Evolutionary conservation across 2,113 vertebrate species (phyloP), one percentile per base, ranked within the genome.

Genomic region (Melanerpes aurifrons): DNA sequence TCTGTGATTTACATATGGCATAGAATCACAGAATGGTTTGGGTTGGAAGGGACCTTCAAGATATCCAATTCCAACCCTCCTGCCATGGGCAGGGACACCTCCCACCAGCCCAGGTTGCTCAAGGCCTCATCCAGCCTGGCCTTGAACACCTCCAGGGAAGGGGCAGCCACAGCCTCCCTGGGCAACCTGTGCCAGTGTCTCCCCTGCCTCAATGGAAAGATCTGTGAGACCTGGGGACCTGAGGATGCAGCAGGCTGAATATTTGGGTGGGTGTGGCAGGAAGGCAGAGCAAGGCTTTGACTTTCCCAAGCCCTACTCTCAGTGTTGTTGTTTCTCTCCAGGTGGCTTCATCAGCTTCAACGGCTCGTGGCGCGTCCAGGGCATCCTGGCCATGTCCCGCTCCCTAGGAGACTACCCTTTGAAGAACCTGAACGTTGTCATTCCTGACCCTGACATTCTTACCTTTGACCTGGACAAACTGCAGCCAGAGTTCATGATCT

Each of bases 291-390:
- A 62, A 17, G 14, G 56, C 59, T 93, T 70, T 32, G 43, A 59
- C 31, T 68, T 10, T 4, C 8, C 22, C 7, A 66, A 37, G 89
- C 48, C n/a, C 61, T 10, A 45, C 7, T n/a, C 1, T 40, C 12
- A 69, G 76, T 50, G 3, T 83, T 37, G 88, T 58, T 97, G 47
- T 97, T 81, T 72, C 50, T 47, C 95, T 90, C 32, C 94, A 99
- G 99, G 99, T 73, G 99, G 99, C 4, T 99, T 99, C 97, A 99
- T 99, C 98, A 99, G 99, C 97, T 99, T 99, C 94, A 99, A 99
- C 4, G 99, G 99, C 81, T 99, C 99, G 0, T 99, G 99, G 99
- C 98, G 99, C 0, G 99, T 99, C 20, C 99, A 99, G 97, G 99
- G 99, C 71, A 99, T 99, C 97, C 97, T 99, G 97, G 99, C 99